Percentiles rank a stretch among this genome's conserved stretches.
Evolutionary conservation across 2,113 vertebrate genomes (phyloP).

Genomic region (Microcebus tavaratra): DNA sequence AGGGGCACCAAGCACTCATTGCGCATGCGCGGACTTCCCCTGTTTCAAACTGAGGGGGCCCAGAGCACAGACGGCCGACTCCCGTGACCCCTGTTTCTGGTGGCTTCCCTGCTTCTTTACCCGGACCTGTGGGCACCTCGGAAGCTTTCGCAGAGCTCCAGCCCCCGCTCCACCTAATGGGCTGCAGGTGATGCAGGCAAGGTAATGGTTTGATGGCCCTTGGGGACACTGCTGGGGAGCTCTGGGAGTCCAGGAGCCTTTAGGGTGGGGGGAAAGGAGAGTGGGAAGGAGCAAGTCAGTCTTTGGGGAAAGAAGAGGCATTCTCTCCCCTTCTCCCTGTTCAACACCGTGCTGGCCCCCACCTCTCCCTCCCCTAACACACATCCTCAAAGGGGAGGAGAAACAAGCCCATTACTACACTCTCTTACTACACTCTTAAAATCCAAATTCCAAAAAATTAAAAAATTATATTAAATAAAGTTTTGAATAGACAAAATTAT

Average conservation of each 20-base stretch:
- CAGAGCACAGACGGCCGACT: background rate
- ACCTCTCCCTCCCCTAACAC: background rate
- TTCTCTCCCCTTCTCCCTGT: background rate
- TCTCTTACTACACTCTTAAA: background rate
- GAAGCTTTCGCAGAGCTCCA: background rate
- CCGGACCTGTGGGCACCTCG: accelerated
- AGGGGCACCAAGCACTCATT: background rate
- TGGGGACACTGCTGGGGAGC: background rate
- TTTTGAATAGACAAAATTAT: background rate
- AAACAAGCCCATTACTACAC: background rate
- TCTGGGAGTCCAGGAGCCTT: background rate
- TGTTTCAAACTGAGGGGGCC: background rate
- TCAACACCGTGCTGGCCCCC: background rate
- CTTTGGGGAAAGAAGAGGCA: background rate
- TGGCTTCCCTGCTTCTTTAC: background rate
- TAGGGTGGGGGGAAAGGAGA: background rate
- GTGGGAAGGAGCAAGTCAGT: background rate
- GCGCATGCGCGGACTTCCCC: background rate
- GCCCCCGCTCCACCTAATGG: too few species aligned
- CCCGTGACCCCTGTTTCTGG: background rate
- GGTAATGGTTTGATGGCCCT: background rate
- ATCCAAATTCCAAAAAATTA: background rate
- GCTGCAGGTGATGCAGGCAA: background rate
- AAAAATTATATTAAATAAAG: too few species aligned
- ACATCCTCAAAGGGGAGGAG: background rate